These are phyloP conservation scores for Rhingia rostrata DNA, from an alignment of 2,888 invertebrate genomes.

Conservation along the genomic window DNA sequence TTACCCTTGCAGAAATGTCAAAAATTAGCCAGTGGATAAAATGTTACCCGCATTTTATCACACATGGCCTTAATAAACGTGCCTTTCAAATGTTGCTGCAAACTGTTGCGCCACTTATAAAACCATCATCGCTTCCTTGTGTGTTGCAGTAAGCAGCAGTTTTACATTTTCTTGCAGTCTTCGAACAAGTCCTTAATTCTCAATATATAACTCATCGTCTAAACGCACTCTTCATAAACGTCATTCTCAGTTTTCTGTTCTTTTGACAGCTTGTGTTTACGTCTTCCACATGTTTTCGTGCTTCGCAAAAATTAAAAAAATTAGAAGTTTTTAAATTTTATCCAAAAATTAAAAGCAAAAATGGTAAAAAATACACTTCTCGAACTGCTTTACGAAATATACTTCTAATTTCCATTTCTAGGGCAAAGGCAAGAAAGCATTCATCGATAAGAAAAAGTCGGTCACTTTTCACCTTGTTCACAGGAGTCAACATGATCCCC, in stretches of 20 bases:
- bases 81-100: no score
- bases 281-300: conserved; percentile 56
- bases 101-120: no score
- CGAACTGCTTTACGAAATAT: not conserved
- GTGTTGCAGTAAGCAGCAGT: no score
- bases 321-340: conserved; percentile 15
- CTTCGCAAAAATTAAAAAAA: conserved; percentile 12
- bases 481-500: conserved; percentile 96
- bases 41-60: no score
- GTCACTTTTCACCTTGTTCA: conserved; percentile 96
- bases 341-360: not conserved
- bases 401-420: conserved; percentile 51
- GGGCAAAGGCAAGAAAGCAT: conserved; percentile 83
- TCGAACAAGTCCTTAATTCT: no score
- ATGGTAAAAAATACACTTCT: conserved; percentile 45
- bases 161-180: no score
- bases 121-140: no score
- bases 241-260: not conserved
- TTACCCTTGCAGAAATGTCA: no score
- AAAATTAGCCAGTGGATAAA: no score
- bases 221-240: no score
- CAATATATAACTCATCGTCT: no score
- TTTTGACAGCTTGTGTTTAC: conserved; percentile 42
- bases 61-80: no score
- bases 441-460: conserved; percentile 95